Evolutionary conservation across 2,113 vertebrate species (phyloP), one percentile per base, ranked within the genome.

Genomic region (Jacana jacana): DNA sequence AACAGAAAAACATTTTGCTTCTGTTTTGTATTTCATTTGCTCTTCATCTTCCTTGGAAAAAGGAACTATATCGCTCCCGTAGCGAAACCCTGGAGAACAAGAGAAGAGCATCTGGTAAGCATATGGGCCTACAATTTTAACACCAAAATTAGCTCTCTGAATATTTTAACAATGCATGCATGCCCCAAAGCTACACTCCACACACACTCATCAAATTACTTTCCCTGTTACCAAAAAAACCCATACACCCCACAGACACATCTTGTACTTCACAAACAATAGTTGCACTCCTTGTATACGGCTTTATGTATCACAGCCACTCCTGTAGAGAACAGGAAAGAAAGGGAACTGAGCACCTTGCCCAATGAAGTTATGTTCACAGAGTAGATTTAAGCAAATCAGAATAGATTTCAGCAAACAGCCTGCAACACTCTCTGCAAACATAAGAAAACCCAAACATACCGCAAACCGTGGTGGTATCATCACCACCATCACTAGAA

Each of bases 11-110:
- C 99, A 98, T 94, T 99, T 99, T 48, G 97, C 99, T 86, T 99
- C 99, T 1, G 98, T 98, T 97, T 98, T 99, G 97, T 99, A 99
- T 94, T 98, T 99, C 99, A 99, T 99, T 97, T 99, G 99, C 6
- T 99, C 99, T 95, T 99, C 98, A 96, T 99, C 99, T 80, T 99
- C 98, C 97, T 99, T 99, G 72, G 99, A 99, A 97, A 99, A 99
- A 61, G 99, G 99, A 92, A 99, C 86, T 49, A 99, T 99, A 96
- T 99, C 99, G 76, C 99, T 99, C 48, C 99, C 99, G 63, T 99
- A 99, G 87, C 99, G 98, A 94, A 98, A 99, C 87, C 99, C 99
- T 99, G 88, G 17, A 79, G 73, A 95, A 95, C 11, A 79, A 89
- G 92, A 97, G 87, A 85, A 92, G 66, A 92, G 83, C 96, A 97